Evolutionary conservation across 2,797 vertebrate species (phyloP), one percentile per base, ranked within the genome.

Genomic region (Phrynocephalus forsythii): DNA sequence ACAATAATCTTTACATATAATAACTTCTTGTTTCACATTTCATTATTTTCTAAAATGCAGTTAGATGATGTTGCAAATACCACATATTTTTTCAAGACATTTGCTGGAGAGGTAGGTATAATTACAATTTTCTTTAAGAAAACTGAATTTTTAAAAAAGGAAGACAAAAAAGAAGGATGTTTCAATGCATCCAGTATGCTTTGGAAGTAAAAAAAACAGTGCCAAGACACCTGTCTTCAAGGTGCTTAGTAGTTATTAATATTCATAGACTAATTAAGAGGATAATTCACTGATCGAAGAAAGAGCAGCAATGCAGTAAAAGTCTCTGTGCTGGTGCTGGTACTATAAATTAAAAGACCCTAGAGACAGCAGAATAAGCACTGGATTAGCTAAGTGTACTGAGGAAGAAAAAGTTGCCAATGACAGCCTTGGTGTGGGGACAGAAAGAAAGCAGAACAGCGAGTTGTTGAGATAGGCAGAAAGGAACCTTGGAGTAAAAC

Each of bases 341-440:
- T 8, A 6, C 78, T 66, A 63, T 72, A 50, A 28, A 63, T 66
- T 90, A 85, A 82, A 85, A 88, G 88, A 48, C 10, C 4, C 30
- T 80, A 10, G 1, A 63, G 48, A 86, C 18, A 6, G 9, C 78
- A 81, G 10, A 80, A 11, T 15, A 67, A 38, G 30, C 52, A 16
- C 30, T 79, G 30, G 24, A 90, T 84, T 84, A 79, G 24, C 69
- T 52, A 33, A 0, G 0, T 0, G n/a, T 78, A 33, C 16, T 68
- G n/a, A 76, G 85, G 20, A 48, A 77, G 63, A 33, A n/a, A 73
- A 60, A 84, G 13, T 56, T 76, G 83, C 50, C 28, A 56, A 22
- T 24, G 48, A 24, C 24, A 44, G 20, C 10, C 63, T 71, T 8
- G 26, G 44, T 78, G 63, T 3, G 6, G 2, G 60, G 60, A 63